Evolutionary conservation across 1,140 invertebrate species (phyloP).

Genomic region (Ectropis grisescens): DNA sequence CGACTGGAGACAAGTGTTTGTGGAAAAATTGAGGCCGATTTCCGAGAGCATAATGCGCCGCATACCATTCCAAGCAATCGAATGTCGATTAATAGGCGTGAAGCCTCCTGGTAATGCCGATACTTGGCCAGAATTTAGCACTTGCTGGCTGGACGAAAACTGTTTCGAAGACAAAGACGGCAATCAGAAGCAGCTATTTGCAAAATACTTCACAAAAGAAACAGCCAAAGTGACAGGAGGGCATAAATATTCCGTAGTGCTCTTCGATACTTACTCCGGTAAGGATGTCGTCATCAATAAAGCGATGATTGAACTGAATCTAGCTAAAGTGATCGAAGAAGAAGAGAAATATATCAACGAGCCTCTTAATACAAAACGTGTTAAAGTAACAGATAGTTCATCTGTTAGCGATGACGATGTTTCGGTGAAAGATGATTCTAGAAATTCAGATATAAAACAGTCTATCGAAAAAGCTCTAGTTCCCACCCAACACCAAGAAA

Average conservation of each 20-base stretch:
- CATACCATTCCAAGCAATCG: conserved; percentile 62
- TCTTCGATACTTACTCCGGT: conserved; percentile 40
- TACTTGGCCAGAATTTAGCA: conserved; percentile 44
- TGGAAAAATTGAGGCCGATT: conserved; percentile 33
- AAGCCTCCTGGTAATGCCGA: conserved; percentile 30
- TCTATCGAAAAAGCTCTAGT: too few species aligned
- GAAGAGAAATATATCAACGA: too few species aligned
- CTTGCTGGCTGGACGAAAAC: conserved; percentile 43
- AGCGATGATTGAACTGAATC: conserved; percentile 38
- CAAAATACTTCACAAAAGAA: conserved; percentile 47
- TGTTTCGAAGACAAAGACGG: conserved; percentile 25
- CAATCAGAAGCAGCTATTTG: conserved; percentile 38
- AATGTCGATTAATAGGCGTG: conserved; percentile 54
- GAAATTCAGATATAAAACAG: too few species aligned
- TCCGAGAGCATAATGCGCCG: conserved; percentile 35
- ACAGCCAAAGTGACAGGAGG: conserved; percentile 38
- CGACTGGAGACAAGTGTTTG: conserved; percentile 31
- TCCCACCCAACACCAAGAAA: too few species aligned
- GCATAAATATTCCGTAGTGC: conserved; percentile 45
- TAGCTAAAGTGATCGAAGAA: conserved; percentile 21
- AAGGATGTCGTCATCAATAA: conserved; percentile 43
- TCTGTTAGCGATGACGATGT: too few species aligned
- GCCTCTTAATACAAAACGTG: too few species aligned
- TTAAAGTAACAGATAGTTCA: too few species aligned
- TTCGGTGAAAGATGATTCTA: too few species aligned